Base-by-base conservation (phyloP, 2,113 vertebrate species). In the Porphyrio hochstetteri region DNA sequence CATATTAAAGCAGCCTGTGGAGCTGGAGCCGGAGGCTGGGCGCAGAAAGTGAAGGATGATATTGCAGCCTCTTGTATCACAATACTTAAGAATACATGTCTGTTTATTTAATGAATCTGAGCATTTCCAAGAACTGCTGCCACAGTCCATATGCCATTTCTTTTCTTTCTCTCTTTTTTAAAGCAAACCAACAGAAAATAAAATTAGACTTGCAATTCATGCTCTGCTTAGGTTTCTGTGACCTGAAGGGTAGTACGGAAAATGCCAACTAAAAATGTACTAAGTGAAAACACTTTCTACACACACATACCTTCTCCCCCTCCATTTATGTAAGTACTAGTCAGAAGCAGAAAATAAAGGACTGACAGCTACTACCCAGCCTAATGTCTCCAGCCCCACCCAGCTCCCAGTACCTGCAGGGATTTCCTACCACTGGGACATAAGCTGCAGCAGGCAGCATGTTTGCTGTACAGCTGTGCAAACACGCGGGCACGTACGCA, bases 101-200 rank as follows among this genome's bases (percentile, higher is more conserved):
- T 94, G 48, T 70, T 82, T 71, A 60, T 86, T 80, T 93, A 81
- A 81, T 46, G 48, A 93, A 81, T 86, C 53, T 44, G 56, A 92
- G 53, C 69, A 71, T 84, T 93, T 92, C 57, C 86, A 90, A 88
- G 68, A 88, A 59, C 42, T 48, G 82, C 52, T 86, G 77, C 80
- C 60, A 81, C 52, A 81, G 72, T 68, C 69, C 82, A 65, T 90
- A 60, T 83, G 48, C 48, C 10, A 8, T 84, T 88, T 79, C 16
- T 89, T 88, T 93, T 82, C 14, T 60, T 83, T 63, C 42, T 44
- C 29, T 35, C 33, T 29, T 91, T 72, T 88, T 74, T 19, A 19
- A 83, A 94, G 40, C 20, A 75, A 80, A 90, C 28, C 36, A 77
- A 28, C 52, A 53, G 29, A 82, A 90, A 78, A 65, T 63, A 90